A percentile compares a stretch with the other conserved stretches of the same genome.
These are phyloP conservation scores for Cheirogaleus medius DNA, from an alignment of 2,113 vertebrate genomes.

Conservation along the genomic window DNA sequence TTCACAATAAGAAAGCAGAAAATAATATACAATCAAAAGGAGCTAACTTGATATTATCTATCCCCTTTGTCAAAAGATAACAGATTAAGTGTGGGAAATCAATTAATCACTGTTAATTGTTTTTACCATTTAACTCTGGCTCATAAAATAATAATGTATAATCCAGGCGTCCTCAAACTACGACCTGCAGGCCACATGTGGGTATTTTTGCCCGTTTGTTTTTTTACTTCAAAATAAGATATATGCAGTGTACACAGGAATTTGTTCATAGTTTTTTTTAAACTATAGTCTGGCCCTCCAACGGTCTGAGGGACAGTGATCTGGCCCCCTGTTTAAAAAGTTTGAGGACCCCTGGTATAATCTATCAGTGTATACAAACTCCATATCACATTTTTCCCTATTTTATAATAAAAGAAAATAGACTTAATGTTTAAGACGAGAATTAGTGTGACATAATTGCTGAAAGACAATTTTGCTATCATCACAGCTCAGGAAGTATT, in stretches of 20 bases:
- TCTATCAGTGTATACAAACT: background rate
- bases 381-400: background rate
- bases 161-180: too few relatives aligned
- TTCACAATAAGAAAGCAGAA: slow-evolving; percentile 41
- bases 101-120: background rate
- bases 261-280: too few relatives aligned
- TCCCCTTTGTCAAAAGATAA: background rate
- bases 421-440: background rate
- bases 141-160: background rate
- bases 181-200: too few relatives aligned
- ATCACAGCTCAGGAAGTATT: background rate
- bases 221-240: too few relatives aligned
- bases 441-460: background rate
- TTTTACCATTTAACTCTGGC: background rate
- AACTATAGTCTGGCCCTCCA: too few relatives aligned
- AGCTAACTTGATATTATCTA: background rate
- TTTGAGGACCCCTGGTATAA: too few relatives aligned
- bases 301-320: too few relatives aligned
- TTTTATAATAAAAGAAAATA: background rate
- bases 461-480: background rate
- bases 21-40: background rate
- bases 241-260: too few relatives aligned
- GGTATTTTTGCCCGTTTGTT: too few relatives aligned
- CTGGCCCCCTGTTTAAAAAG: too few relatives aligned
- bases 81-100: background rate